Conservation (phyloP, 2,888 invertebrate genomes). For the Cantharis rufa region DNA sequence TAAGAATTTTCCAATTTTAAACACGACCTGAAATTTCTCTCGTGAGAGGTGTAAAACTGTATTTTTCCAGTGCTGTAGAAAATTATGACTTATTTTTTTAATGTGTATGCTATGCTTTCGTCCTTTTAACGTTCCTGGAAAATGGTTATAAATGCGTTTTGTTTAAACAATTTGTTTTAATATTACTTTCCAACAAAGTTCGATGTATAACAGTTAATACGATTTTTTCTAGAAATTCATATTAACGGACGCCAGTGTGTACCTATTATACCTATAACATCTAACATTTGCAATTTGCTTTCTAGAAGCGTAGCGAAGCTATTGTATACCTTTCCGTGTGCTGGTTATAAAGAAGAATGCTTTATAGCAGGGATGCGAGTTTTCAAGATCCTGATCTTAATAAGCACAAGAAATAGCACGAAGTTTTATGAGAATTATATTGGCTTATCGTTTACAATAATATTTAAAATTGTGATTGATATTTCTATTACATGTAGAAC, state of each 20-base stretch:
- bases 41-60: constrained; percentile 39
- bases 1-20: constrained; percentile 45
- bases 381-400: constrained; percentile 28
- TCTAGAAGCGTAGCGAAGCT: constrained; percentile 38
- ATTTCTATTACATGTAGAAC: neutral
- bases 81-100: constrained; percentile 1
- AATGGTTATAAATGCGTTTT: neutral
- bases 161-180: neutral
- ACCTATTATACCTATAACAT: constrained; percentile 20
- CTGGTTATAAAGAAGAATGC: constrained; percentile 45
- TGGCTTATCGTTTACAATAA: constrained; percentile 30
- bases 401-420: constrained; percentile 25
- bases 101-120: neutral
- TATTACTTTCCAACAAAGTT: neutral
- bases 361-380: constrained; percentile 39
- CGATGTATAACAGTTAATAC: neutral
- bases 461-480: constrained; percentile 26
- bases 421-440: constrained; percentile 30
- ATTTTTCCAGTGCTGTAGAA: constrained; percentile 15
- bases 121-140: neutral
- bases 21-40: constrained; percentile 44
- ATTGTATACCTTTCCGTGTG: constrained; percentile 40
- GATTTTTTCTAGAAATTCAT: neutral
- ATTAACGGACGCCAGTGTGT: constrained; percentile 17
- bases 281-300: constrained; percentile 39